These are phyloP conservation scores for Netelia melanura DNA, from an alignment of 2,888 invertebrate genomes.

Conservation along the genomic window DNA sequence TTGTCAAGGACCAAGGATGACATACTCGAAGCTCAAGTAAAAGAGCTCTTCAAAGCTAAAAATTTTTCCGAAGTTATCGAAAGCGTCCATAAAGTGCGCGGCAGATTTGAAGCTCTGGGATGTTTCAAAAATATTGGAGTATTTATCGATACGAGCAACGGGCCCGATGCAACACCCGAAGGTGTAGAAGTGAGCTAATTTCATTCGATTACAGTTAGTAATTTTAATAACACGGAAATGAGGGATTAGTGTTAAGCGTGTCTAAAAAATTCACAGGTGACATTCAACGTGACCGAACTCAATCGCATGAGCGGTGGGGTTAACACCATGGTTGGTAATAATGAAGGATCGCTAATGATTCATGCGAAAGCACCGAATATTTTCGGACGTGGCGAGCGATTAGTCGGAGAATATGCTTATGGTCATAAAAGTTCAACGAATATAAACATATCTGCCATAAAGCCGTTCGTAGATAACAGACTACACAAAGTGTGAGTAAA, in stretches of 20 bases:
- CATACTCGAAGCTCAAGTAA: conserved; percentile 91
- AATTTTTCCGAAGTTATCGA: conserved; percentile 95
- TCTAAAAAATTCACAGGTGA: conserved; percentile 87
- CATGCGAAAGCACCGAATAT: conserved; percentile 93
- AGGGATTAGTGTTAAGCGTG: conserved; percentile 69
- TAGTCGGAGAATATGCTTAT: conserved; percentile 93
- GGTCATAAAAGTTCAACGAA: conserved; percentile 94
- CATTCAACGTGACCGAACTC: conserved; percentile 94
- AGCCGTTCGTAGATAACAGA: conserved; percentile 92
- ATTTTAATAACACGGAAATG: conserved; percentile 38
- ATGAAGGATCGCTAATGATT: conserved; percentile 94
- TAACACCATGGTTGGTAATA: conserved; percentile 95
- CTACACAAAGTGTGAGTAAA: conserved; percentile 89
- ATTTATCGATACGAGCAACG: conserved; percentile 94
- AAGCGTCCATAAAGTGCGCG: conserved; percentile 89
- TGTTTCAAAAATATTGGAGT: conserved; percentile 95
- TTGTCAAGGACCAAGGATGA: conserved; percentile 95
- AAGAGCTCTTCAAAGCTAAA: conserved; percentile 92
- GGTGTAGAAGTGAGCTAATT: conserved; percentile 89
- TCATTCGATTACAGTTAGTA: background rate
- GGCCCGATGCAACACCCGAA: conserved; percentile 90
- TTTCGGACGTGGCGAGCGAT: conserved; percentile 93
- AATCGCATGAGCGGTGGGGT: conserved; percentile 93
- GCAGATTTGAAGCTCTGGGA: conserved; percentile 92
- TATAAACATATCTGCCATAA: conserved; percentile 92